A percentile compares a stretch with the other conserved stretches of the same genome.
phyloP scores from a whole-genome alignment of 1,140 invertebrate genomes.

The Druon quercuslanigerum region DNA sequence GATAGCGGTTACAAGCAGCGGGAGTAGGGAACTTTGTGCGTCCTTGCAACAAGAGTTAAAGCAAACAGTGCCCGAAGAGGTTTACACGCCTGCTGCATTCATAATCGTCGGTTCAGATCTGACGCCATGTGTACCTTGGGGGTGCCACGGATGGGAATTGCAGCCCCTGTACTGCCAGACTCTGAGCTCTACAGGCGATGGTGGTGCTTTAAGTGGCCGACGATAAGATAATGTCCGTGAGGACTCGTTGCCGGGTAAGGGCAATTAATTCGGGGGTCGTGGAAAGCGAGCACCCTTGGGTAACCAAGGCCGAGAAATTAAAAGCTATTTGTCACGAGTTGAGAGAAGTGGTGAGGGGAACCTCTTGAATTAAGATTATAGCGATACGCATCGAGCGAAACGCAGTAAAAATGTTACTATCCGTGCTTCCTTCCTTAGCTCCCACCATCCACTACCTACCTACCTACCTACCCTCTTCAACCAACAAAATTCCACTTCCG shows the following conservation, averaged over 20 bases:
- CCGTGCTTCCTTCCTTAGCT: neutral
- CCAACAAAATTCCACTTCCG: conserved; percentile 2
- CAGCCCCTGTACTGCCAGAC: conserved; percentile 36
- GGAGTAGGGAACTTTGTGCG: conserved; percentile 21
- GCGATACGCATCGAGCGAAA: conserved; percentile 63
- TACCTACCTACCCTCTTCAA: neutral
- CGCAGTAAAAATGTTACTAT: conserved; percentile 50
- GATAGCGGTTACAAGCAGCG: conserved; percentile 27
- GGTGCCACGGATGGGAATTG: conserved; percentile 42
- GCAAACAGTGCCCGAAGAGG: conserved; percentile 64
- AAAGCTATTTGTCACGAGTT: conserved; percentile 75
- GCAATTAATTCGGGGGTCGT: conserved; percentile 72
- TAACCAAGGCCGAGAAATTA: conserved; percentile 76
- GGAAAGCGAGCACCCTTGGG: conserved; percentile 61
- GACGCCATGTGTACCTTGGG: conserved; percentile 61
- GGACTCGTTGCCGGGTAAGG: conserved; percentile 56
- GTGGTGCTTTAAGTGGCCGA: conserved; percentile 71
- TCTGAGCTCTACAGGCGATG: conserved; percentile 38
- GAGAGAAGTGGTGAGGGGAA: conserved; percentile 44
- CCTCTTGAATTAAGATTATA: conserved; percentile 72
- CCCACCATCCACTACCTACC: conserved; percentile 1
- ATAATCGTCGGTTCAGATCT: conserved; percentile 72
- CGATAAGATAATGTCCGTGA: conserved; percentile 73
- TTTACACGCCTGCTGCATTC: conserved; percentile 69
- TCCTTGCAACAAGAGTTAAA: conserved; percentile 46